A percentile compares a stretch with the other conserved stretches of the same genome.
phyloP scores from a whole-genome alignment of 2,113 vertebrate genomes.

The Myotis yumanensis region DNA sequence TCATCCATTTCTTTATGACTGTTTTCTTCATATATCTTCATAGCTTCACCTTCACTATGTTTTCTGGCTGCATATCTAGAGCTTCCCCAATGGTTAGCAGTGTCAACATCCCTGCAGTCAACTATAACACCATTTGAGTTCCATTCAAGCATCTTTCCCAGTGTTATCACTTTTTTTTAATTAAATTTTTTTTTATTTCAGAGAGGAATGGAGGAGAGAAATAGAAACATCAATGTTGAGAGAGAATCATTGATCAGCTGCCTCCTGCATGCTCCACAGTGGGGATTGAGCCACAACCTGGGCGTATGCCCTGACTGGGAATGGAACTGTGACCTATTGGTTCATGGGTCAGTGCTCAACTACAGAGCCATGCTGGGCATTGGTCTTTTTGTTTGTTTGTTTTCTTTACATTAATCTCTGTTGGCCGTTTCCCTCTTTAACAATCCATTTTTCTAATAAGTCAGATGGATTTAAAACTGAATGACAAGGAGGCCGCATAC shows the following conservation, averaged over 20 bases:
- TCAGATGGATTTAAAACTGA: background rate
- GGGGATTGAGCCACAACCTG: no score
- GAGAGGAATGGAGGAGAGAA: no score
- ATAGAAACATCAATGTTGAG: no score
- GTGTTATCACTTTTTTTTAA: background rate
- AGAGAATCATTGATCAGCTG: no score
- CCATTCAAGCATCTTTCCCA: background rate
- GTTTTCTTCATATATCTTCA: background rate
- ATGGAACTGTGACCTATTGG: no score
- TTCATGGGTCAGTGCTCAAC: no score
- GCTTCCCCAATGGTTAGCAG: fast-evolving
- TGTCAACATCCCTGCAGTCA: background rate
- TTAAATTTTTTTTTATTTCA: no score
- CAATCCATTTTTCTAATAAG: background rate
- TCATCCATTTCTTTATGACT: background rate
- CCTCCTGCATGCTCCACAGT: no score
- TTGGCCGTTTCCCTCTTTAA: background rate
- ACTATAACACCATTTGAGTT: background rate
- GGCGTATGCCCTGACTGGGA: no score
- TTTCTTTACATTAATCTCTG: background rate
- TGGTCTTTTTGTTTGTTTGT: no score
- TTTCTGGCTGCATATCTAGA: background rate
- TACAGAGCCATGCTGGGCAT: no score
- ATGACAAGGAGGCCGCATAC: background rate
- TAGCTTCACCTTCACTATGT: background rate